Evolutionary conservation across 2,888 invertebrate genomes (phyloP).

Genomic region (Cyrtodaria siliqua): DNA sequence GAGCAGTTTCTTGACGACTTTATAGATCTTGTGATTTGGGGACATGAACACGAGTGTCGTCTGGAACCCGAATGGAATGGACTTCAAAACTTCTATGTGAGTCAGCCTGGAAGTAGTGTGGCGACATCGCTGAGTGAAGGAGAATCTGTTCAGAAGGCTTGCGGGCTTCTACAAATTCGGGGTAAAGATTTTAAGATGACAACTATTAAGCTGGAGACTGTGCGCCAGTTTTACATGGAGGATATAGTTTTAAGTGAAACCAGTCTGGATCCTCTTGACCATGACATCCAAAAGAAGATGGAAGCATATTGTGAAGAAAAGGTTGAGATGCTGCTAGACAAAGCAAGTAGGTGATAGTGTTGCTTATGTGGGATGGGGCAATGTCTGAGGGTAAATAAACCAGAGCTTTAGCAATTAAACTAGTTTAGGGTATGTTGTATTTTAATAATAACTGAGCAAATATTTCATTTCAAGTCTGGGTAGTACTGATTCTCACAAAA

Average conservation of each 20-base stretch:
- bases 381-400: no score
- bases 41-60: slow-evolving; percentile 96
- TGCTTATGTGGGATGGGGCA: no score
- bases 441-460: no score
- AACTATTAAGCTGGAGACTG: slow-evolving; percentile 91
- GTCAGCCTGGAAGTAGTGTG: slow-evolving; percentile 91
- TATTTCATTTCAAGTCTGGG: no score
- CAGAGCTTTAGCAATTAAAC: no score
- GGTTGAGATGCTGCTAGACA: slow-evolving; percentile 88
- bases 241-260: slow-evolving; percentile 89
- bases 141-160: slow-evolving; percentile 90
- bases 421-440: no score
- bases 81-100: slow-evolving; percentile 86
- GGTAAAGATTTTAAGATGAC: slow-evolving; percentile 90
- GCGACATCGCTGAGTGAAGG: slow-evolving; percentile 97
- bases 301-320: slow-evolving; percentile 85
- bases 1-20: slow-evolving; percentile 93
- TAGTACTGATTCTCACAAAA: no score
- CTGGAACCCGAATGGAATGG: slow-evolving; percentile 89
- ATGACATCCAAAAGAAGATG: slow-evolving; percentile 73
- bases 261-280: slow-evolving; percentile 84
- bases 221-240: slow-evolving; percentile 95
- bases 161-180: slow-evolving; percentile 91
- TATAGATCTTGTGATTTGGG: slow-evolving; percentile 97
- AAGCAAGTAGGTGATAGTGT: slow-evolving; percentile 76